Evolutionary conservation across 92 coral and sea anemone genomes (phyloP).

Genomic region (Plumapathes pennacea): DNA sequence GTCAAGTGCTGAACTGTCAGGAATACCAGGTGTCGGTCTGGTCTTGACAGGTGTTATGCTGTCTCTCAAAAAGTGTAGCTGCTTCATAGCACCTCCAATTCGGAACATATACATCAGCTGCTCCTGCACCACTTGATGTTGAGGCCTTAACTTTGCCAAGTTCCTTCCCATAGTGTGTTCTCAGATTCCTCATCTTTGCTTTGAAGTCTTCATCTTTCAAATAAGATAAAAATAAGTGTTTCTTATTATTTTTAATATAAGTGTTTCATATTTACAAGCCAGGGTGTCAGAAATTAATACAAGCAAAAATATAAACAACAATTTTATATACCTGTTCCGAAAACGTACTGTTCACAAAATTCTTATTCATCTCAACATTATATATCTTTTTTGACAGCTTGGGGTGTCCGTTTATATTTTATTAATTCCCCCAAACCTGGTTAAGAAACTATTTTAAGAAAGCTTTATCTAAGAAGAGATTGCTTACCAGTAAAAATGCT

Average conservation of each 20-base stretch:
- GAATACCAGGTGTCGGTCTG: conserved; percentile 49
- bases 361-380: no score
- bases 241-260: not conserved
- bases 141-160: conserved; percentile 55
- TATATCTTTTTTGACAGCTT: no score
- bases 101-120: conserved; percentile 36
- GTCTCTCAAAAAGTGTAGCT: conserved; percentile 27
- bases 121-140: conserved; percentile 34
- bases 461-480: not conserved
- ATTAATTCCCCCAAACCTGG: no score
- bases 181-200: conserved; percentile 63
- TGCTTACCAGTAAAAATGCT: conserved; percentile 13
- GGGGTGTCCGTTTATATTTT: no score
- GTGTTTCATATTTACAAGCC: no score
- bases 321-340: no score
- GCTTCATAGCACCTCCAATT: conserved; percentile 46
- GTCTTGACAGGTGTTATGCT: conserved; percentile 48
- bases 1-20: conserved; percentile 3
- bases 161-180: conserved; percentile 74
- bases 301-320: no score
- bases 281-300: no score
- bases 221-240: conserved; percentile 5
- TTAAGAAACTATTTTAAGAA: not conserved
- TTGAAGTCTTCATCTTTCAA: conserved; percentile 61
- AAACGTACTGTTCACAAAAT: no score